Evolutionary conservation across 2,113 vertebrate genomes (phyloP), one percentile per base, ranked within the genome.

Genomic region (Strix aluco): DNA sequence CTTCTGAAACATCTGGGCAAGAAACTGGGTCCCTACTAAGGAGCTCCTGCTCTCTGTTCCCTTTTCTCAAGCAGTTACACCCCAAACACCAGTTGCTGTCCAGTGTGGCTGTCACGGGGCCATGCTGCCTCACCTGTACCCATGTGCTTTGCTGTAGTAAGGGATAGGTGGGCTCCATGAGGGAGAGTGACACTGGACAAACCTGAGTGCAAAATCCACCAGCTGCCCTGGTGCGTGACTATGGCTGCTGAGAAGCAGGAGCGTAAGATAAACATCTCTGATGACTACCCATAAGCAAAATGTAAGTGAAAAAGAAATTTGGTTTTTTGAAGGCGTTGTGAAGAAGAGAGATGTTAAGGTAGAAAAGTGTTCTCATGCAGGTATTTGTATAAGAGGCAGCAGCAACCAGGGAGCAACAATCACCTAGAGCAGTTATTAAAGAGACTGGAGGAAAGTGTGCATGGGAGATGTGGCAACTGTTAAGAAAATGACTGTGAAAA

Each of bases 401-500:
- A 79, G 81, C 52, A 94, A 13, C 36, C 15, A 34, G 66, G 36
- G 92, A 95, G 87, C 5, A 4, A n/a, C 70, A 70, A 44, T 57
- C 79, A 71, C 51, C 67, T 88, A 85, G 20, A 72, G 79, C 74
- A 36, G 47, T 38, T 65, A 81, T 66, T 61, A 36, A 69, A 84
- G 71, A 89, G 36, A 66, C 61, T 57, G 61, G n/a, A 91, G 81
- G 58, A 69, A 90, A 58, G 26, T 51, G 77, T 18, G 1, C 62
- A 12, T 23, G 58, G 85, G 86, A 94, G 84, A 73, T 36, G 61
- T 65, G 49, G 77, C 58, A 94, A 91, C 62, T 51, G 38, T 59
- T 49, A 89, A 67, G 74, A 89, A 88, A 93, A 73, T 44, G 15
- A 51, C 51, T 51, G 34, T 94, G n/a, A 81, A 95, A 96, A 55